Conservation (phyloP, 2,888 invertebrate species). For the Chalcis sispes region DNA sequence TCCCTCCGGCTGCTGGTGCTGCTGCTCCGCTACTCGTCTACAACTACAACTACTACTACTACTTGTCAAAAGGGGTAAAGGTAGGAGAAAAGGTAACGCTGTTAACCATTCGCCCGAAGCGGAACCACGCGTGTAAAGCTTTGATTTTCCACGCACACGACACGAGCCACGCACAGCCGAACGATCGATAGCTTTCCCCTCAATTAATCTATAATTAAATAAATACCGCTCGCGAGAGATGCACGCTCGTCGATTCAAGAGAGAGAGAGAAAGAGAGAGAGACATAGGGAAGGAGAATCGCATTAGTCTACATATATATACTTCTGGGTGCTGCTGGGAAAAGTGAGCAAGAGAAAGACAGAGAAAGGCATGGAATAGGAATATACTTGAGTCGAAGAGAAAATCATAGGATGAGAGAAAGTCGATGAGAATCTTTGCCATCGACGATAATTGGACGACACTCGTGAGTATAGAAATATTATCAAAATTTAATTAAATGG, state of each 20-base stretch:
- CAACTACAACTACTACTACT: too few relatives aligned
- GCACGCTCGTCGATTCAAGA: too few relatives aligned
- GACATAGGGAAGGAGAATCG: background rate
- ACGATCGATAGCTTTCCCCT: constrained; percentile 39
- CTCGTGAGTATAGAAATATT: too few relatives aligned
- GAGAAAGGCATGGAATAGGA: too few relatives aligned
- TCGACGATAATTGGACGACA: too few relatives aligned
- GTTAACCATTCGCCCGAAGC: constrained; percentile 8
- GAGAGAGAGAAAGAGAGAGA: background rate
- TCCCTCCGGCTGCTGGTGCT: background rate
- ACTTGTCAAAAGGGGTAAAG: background rate
- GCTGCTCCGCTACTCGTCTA: background rate
- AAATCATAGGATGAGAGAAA: too few relatives aligned
- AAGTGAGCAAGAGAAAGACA: too few relatives aligned
- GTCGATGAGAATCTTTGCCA: too few relatives aligned
- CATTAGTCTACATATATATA: too few relatives aligned
- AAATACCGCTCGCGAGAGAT: constrained; percentile 27
- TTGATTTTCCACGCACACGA: constrained; percentile 26
- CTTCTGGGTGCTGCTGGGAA: background rate
- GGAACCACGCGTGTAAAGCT: constrained; percentile 4
- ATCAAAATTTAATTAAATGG: too few relatives aligned
- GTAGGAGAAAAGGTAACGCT: constrained; percentile 1
- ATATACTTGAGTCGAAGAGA: background rate
- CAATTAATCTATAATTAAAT: constrained; percentile 50
- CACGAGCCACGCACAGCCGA: background rate